Base-by-base conservation (phyloP, 2,888 invertebrate species). In the Scaptomyza tumidula region DNA sequence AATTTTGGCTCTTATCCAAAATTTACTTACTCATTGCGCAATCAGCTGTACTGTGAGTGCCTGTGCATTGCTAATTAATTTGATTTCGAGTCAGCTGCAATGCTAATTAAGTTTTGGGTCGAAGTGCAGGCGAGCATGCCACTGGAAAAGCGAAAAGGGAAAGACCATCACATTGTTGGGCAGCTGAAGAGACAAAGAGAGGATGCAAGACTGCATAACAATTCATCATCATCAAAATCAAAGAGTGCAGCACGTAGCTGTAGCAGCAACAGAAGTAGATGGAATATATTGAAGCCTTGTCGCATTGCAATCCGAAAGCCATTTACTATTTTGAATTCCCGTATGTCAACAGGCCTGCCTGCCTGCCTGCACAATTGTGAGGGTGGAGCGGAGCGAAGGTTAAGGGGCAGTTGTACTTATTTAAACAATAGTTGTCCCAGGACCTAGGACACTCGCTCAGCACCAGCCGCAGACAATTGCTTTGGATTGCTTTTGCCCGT, bases 321-420 rank as follows among this genome's bases (percentile, higher is more conserved):
- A 80, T 75, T 77, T 77, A 70, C 75, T 78, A 70, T 80, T 80
- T 80, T 78, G 79, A 75, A 79, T 71, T 79, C 80, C 71, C 71
- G 58, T 59, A 66, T 71, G 77, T 65, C 69, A 65, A 63, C 70
- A 45, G 29, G 39, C 33, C 19, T 27, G 27, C 27, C 46, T 11
- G 39, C 33, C 19, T 27, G 27, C 27, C 46, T 11, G 14, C 46
- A 14, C 11, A 11, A 29, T 11, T 3, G 11, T 4, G 9, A 9
- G 10, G 6, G 7, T 5, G 3, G 13, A 3, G 3, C 13, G 9
- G 6, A 2, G 11, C 11, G 10, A 39, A 41, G 16, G 41, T 41
- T 41, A 16, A 41, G 16, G n/a, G 13, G 10, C 11, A 14, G 60
- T 24, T 54, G 60, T 75, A 71, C 70, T 72, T 80, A 80, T 81